A percentile compares a stretch with the other conserved stretches of the same genome.
These are phyloP conservation scores for Enteromius afrohamiltoni DNA, from an alignment of 2,797 vertebrate species.

Conservation along the genomic window DNA sequence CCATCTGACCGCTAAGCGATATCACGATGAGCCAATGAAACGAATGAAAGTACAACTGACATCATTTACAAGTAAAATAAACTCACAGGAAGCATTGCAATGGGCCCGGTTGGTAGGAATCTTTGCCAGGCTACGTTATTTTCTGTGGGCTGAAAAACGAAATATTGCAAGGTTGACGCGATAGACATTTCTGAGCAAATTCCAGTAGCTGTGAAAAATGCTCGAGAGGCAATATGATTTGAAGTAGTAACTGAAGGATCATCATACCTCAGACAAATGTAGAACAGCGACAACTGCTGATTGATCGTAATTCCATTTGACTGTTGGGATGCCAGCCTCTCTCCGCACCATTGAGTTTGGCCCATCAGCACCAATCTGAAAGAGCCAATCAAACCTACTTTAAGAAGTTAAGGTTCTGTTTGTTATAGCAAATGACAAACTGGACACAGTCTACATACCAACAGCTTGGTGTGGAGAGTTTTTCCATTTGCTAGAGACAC, in stretches of 20 bases:
- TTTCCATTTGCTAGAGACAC: slow-evolving; percentile 88
- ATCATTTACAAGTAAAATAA: slow-evolving; percentile 43
- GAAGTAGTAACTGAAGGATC: background rate
- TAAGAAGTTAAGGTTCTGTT: background rate
- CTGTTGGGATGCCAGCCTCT: slow-evolving; percentile 84
- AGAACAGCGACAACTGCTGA: slow-evolving; percentile 95
- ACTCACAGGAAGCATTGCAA: slow-evolving; percentile 93
- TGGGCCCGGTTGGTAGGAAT: slow-evolving; percentile 95
- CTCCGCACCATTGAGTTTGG: slow-evolving; percentile 89
- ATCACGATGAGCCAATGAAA: slow-evolving; percentile 13
- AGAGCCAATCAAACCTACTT: slow-evolving; percentile 37
- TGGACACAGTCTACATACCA: slow-evolving; percentile 80
- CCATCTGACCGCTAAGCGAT: slow-evolving; percentile 33
- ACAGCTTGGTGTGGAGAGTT: slow-evolving; percentile 88
- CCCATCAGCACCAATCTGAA: slow-evolving; percentile 93
- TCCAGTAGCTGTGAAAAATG: no score
- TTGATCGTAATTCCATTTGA: slow-evolving; percentile 94
- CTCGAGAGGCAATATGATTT: no score
- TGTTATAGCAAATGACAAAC: background rate
- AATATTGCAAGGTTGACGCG: background rate
- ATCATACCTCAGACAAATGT: slow-evolving; percentile 88
- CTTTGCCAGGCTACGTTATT: slow-evolving; percentile 98
- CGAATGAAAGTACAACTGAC: slow-evolving; percentile 18
- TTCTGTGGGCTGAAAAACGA: slow-evolving; percentile 84
- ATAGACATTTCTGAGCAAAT: background rate